Evolutionary conservation across 2,797 vertebrate species (phyloP).

Genomic region (Malurus splendens): DNA sequence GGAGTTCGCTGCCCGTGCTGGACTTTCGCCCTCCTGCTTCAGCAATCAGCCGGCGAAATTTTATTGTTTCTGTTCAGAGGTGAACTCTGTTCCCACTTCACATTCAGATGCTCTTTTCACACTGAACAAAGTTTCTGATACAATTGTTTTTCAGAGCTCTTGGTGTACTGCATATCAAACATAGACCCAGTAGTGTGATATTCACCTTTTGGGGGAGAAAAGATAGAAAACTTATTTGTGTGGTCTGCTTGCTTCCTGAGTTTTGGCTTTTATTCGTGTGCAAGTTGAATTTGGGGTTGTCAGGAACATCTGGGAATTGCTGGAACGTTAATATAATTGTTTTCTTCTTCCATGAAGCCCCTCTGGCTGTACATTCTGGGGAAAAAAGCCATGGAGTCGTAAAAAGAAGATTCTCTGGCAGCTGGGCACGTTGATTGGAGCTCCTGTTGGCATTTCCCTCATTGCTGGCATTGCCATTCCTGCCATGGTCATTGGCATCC

Average conservation of each 20-base stretch:
- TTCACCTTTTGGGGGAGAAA: not conserved
- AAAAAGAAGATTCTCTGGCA: slow-evolving; percentile 99
- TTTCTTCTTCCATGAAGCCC: slow-evolving; percentile 72
- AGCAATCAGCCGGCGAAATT: accelerated
- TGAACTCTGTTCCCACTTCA: not conserved
- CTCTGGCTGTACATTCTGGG: slow-evolving; percentile 98
- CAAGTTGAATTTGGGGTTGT: not conserved
- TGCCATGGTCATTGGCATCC: slow-evolving; percentile 98
- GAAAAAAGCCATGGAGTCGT: slow-evolving; percentile 97
- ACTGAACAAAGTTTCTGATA: not conserved
- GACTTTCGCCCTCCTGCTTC: not conserved
- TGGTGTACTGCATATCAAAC: not conserved
- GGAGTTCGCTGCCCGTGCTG: accelerated
- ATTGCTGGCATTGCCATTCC: slow-evolving; percentile 96
- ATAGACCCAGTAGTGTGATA: not conserved
- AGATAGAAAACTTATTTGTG: not conserved
- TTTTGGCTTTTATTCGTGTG: accelerated
- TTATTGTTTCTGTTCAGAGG: not conserved
- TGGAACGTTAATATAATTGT: not conserved
- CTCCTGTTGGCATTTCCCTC: slow-evolving; percentile 94
- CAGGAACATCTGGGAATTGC: not conserved
- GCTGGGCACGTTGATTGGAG: slow-evolving; percentile 93
- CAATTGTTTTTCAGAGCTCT: not conserved
- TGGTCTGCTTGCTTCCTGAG: accelerated
- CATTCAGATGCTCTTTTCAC: not conserved